Evolutionary conservation across 2,797 vertebrate genomes (phyloP).

Genomic region (Nyctibius grandis): DNA sequence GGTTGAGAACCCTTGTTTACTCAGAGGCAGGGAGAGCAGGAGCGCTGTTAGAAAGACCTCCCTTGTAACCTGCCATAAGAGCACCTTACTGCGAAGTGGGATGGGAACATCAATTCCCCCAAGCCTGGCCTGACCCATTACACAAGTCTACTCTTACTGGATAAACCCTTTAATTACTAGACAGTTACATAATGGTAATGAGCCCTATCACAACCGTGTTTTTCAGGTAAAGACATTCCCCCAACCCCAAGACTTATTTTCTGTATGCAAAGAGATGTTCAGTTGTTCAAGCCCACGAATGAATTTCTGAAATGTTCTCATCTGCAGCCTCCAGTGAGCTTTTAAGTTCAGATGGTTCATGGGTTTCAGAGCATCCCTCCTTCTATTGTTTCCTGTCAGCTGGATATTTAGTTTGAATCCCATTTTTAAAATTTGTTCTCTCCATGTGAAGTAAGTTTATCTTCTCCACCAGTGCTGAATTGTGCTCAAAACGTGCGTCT

Average conservation of each 20-base stretch:
- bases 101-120: fast-evolving
- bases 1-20: background rate
- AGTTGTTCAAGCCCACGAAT: background rate
- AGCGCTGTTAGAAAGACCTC: background rate
- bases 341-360: background rate
- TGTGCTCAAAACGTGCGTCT: background rate
- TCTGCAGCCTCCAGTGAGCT: background rate
- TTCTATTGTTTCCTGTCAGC: background rate
- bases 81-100: background rate
- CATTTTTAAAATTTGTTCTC: background rate
- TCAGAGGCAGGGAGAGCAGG: background rate
- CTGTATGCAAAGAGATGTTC: background rate
- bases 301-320: background rate
- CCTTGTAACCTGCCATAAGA: background rate
- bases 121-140: background rate
- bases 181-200: background rate
- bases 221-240: background rate
- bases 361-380: background rate
- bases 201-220: background rate
- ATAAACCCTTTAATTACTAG: background rate
- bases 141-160: background rate
- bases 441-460: background rate
- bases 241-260: background rate
- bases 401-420: background rate
- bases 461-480: background rate